Evolutionary conservation across 2,797 vertebrate species (phyloP).

Genomic region (Limnodromus scolopaceus): DNA sequence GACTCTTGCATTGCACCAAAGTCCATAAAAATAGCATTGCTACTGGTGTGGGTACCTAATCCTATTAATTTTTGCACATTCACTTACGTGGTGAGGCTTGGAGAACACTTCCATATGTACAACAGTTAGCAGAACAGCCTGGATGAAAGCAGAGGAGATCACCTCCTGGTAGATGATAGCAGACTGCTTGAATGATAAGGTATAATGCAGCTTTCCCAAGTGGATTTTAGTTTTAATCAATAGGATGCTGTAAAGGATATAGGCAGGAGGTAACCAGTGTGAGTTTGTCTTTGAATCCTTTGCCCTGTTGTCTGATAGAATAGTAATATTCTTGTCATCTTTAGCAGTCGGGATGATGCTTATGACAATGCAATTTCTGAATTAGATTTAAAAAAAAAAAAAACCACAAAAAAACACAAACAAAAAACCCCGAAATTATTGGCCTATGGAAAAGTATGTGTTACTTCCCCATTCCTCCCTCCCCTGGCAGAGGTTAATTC

Average conservation of each 20-base stretch:
- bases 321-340: conserved; percentile 35
- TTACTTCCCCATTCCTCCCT: neutral
- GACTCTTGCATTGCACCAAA: rapidly evolving
- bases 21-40: neutral
- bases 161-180: neutral
- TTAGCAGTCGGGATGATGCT: neutral
- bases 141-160: neutral
- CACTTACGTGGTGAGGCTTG: neutral
- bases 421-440: conserved; percentile 46
- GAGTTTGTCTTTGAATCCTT: conserved; percentile 75
- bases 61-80: neutral
- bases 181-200: neutral
- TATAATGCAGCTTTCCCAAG: neutral
- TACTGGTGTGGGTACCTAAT: neutral
- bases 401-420: too few relatives aligned
- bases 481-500: neutral
- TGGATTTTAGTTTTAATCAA: neutral
- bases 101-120: rapidly evolving
- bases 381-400: neutral
- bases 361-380: conserved; percentile 78
- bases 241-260: neutral
- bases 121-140: neutral
- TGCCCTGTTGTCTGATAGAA: conserved; percentile 64
- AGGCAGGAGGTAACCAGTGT: conserved; percentile 59
- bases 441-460: neutral